Base-by-base conservation (phyloP, 2,888 invertebrate genomes). In the Belgica antarctica region DNA sequence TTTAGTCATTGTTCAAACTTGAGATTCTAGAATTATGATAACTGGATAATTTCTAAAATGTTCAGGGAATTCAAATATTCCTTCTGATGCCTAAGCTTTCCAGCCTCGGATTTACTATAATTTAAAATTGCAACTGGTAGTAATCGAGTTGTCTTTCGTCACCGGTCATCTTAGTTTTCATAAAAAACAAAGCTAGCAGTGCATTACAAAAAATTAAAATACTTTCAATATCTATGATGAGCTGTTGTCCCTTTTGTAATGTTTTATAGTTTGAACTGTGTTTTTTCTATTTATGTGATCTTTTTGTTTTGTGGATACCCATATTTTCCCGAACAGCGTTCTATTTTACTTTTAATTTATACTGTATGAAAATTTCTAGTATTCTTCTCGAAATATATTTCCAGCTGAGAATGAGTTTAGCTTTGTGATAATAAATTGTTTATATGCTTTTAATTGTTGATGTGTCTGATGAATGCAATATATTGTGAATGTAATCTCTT, bases 271-370 rank as follows among this genome's bases (percentile, higher is more conserved):
- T 52, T 52, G 52, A 52, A 52, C 52, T 52, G 52, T 52, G 52
- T 52, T 52, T 17, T 52, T 52, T 52, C 17, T 46, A 34, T 34
- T 7, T 12, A 34, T 34, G 34, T 34, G 34, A 34, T n/a, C 15
- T 4, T 52, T 7, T 17, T 52, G 22, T 19, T 12, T 52, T 52
- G 17, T 52, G 52, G 22, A 22, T 66, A 66, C 65, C 65, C 65
- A 66, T 66, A 66, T 66, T 66, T 66, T 27, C 46, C 65, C 65
- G 65, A 66, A 66, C 65, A n/a, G n/a, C n/a, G 22, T 63, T 36
- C 41, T 22, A 15, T 15, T 25, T 62, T 63, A 19, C 27, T 66
- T 66, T 62, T 17, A 46, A n/a, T 24, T n/a, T 46, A 66, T 25
- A 15, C 12, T 15, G 27, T 24, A 15, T 25, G 47, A 22, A 52